Evolutionary conservation across 1,140 invertebrate species (phyloP), one percentile per base, ranked within the genome.

Genomic region (Watersipora subatra): DNA sequence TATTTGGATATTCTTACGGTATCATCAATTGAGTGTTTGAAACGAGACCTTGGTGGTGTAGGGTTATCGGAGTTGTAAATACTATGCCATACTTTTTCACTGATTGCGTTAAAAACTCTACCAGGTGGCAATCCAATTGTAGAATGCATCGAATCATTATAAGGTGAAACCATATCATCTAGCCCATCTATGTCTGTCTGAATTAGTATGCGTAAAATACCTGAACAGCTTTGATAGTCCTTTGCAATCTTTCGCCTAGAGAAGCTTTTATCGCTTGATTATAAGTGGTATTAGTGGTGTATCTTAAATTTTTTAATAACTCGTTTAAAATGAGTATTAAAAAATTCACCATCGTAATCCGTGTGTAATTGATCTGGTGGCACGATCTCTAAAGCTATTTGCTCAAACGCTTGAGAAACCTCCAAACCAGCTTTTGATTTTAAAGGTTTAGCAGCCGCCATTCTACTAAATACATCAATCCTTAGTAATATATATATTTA

Each of bases 381-480:
- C 7, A 28, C 19, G 61, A 29, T 58, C 12, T 34, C 22, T 25
- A 25, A 15, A 20, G 61, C 2, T n/a, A 72, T 79, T 61, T 67
- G 68, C 64, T 67, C 56, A 59, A 78, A 70, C 25, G 67, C 70
- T 17, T 66, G 27, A n/a, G 65, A 0, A 17, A 71, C 68, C 70
- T 64, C 67, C 65, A 64, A 55, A 22, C 67, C 76, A 63, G 65
- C 78, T 74, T 84, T 84, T 12, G 68, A 76, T 76, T 81, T 81
- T 28, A 84, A n/a, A 15, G 80, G 74, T 28, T 74, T 58, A n/a
- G 73, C 73, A 73, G 74, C 83, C 24, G 76, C 76, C 70, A 71
- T 78, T 73, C 81, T 83, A 56, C 73, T 76, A 72, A 81, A 81
- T 29, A 67, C 65, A 73, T 83, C 78, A 63, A 83, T 82, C 2